phyloP scores from a whole-genome alignment of 2,797 vertebrate genomes.

The Forpus xanthops region DNA sequence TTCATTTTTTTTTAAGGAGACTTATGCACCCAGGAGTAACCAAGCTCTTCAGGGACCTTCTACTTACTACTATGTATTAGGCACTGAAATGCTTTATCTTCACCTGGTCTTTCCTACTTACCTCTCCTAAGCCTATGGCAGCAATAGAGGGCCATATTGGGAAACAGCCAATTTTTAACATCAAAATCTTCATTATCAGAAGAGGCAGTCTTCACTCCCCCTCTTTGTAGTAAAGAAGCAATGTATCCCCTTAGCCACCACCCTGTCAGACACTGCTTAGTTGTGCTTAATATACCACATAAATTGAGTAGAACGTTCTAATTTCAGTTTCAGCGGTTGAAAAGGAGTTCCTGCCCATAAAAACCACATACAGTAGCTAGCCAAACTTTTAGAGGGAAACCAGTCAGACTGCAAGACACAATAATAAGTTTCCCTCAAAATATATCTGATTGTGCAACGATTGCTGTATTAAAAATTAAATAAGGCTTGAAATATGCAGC shows the following conservation, averaged over 20 bases:
- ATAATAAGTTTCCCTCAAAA: conserved; percentile 36
- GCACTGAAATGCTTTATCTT: neutral
- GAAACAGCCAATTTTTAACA: neutral
- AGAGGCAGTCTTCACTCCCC: neutral
- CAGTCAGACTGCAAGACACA: conserved; percentile 18
- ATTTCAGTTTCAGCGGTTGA: neutral
- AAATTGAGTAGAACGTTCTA: neutral
- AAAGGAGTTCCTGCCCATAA: conserved; percentile 20
- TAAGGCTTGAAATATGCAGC: conserved; percentile 60
- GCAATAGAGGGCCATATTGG: neutral
- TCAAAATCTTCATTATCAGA: neutral
- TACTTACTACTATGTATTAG: neutral
- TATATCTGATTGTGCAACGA: conserved; percentile 25
- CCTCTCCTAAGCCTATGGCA: neutral
- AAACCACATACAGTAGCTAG: neutral
- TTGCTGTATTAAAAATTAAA: conserved; percentile 66
- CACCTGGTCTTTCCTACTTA: neutral
- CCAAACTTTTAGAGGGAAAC: conserved; percentile 20
- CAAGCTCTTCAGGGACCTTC: neutral
- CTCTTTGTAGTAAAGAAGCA: neutral
- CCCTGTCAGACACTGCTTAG: neutral
- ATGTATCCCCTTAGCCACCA: neutral
- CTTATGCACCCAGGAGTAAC: neutral
- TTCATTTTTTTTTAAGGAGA: neutral
- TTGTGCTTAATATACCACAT: neutral